A percentile compares a stretch with the other conserved stretches of the same genome.
These are phyloP conservation scores for Fistularia tabacaria DNA, from an alignment of 2,797 vertebrate species.

Conservation along the genomic window DNA sequence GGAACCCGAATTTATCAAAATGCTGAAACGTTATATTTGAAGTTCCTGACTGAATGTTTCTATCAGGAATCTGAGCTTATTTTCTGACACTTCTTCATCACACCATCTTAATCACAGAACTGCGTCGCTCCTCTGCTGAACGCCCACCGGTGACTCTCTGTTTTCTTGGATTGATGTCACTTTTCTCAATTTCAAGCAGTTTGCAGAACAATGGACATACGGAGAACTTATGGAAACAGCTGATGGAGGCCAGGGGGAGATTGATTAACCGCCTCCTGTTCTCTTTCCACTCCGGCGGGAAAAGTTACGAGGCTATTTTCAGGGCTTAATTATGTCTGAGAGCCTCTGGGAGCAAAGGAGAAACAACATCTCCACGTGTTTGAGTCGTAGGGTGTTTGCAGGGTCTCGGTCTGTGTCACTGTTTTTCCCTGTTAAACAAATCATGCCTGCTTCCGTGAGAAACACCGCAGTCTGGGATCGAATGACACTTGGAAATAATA, in stretches of 20 bases:
- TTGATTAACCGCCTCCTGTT: constrained; percentile 40
- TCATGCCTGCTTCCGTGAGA: background rate
- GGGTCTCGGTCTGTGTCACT: constrained; percentile 19
- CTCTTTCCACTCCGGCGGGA: constrained; percentile 18
- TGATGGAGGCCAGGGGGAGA: constrained; percentile 34
- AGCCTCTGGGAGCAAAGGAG: constrained; percentile 1
- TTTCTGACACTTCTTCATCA: too few relatives aligned
- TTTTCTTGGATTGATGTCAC: background rate
- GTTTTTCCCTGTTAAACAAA: constrained; percentile 29
- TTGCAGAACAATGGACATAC: constrained; percentile 27
- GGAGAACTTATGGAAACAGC: constrained; percentile 47
- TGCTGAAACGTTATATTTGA: too few relatives aligned
- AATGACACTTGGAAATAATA: too few relatives aligned
- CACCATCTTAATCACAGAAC: too few relatives aligned
- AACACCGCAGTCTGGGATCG: too few relatives aligned
- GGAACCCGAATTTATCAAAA: too few relatives aligned
- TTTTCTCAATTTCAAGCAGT: too few relatives aligned
- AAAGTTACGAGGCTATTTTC: constrained; percentile 38
- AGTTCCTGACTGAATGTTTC: too few relatives aligned
- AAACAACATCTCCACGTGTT: constrained; percentile 37
- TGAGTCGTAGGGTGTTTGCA: constrained; percentile 4
- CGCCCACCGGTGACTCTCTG: too few relatives aligned
- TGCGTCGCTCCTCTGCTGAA: too few relatives aligned
- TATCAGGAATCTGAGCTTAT: too few relatives aligned
- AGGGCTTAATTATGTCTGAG: constrained; percentile 33